Base-by-base conservation (phyloP, 2,888 invertebrate species). In the Aphidius colemani region DNA sequence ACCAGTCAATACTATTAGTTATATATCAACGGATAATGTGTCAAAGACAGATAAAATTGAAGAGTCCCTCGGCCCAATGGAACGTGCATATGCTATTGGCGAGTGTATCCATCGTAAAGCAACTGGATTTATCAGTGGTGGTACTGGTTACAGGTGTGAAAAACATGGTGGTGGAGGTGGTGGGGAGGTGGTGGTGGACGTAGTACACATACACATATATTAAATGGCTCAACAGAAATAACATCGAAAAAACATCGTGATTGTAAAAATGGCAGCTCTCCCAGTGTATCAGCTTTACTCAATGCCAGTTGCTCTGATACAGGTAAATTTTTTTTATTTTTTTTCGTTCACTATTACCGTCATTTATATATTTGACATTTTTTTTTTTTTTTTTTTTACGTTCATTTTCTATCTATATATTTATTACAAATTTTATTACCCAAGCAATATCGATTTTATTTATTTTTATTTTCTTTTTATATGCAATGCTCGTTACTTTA, bases 11-110 rank as follows among this genome's bases (percentile, higher is more conserved):
- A 74, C 79, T 5, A 79, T 82, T 63, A 80, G 80, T 65, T 80
- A 81, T 69, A 79, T 80, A 55, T 80, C 80, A 40, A 77, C 78
- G 63, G 80, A 81, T 63, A 79, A 79, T 70, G 76, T 80, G 18
- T 76, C 77, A 9, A 75, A 76, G 13, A 70, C 70, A 30, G 74
- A 68, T 2, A 69, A 67, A 48, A 68, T 58, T 60, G 79, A 77
- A 55, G 74, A 75, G 13, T 70, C 73, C 41, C 64, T 74, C 8
- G 73, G 73, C n/a, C 67, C 74, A 11, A 74, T 79, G 64, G 77
- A 78, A 49, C 59, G 64, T 10, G 69, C 75, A 7, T 78, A 78
- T 66, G 72, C 78, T 7, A 78, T 78, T 58, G 78, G 78, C n/a
- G 80, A 78, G 61, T 80, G 80, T 66, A 77, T 79, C 7, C 80